Evolutionary conservation across 2,113 vertebrate species (phyloP).

Genomic region (Nyctereutes procyonoides): DNA sequence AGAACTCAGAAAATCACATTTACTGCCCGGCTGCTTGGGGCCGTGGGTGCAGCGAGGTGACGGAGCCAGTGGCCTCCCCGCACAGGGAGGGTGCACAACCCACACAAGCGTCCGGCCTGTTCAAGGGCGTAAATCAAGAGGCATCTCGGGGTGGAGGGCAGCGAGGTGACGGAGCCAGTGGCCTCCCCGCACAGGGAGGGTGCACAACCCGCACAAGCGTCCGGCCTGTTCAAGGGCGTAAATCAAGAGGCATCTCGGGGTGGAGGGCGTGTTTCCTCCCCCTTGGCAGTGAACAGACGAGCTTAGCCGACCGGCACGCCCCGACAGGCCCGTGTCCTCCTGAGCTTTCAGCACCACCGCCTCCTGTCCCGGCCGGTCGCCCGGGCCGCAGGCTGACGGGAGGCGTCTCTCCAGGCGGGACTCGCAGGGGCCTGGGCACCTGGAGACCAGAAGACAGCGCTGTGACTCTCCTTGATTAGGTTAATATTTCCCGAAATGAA

Average conservation of each 20-base stretch:
- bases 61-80: slow-evolving; percentile 47
- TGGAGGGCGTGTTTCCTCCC: neutral
- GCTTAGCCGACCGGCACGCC: neutral
- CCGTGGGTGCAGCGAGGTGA: slow-evolving; percentile 56
- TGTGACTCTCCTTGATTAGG: neutral
- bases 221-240: slow-evolving; percentile 9
- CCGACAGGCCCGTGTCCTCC: neutral
- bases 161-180: slow-evolving; percentile 60
- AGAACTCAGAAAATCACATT: slow-evolving; percentile 81
- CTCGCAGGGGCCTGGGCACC: neutral
- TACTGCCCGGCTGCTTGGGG: slow-evolving; percentile 69
- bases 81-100: no score
- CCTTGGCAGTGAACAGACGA: neutral
- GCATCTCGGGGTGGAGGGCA: neutral
- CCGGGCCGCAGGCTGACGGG: no score
- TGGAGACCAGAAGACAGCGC: neutral
- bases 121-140: slow-evolving; percentile 17
- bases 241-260: slow-evolving; percentile 2
- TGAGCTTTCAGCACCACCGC: neutral
- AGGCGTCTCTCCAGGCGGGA: fast-evolving
- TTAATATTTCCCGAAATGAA: neutral
- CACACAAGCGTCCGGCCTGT: neutral
- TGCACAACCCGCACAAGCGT: neutral
- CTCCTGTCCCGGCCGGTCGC: fast-evolving
- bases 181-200: neutral